phyloP scores from a whole-genome alignment of 2,113 vertebrate species.

The Pterocles gutturalis region DNA sequence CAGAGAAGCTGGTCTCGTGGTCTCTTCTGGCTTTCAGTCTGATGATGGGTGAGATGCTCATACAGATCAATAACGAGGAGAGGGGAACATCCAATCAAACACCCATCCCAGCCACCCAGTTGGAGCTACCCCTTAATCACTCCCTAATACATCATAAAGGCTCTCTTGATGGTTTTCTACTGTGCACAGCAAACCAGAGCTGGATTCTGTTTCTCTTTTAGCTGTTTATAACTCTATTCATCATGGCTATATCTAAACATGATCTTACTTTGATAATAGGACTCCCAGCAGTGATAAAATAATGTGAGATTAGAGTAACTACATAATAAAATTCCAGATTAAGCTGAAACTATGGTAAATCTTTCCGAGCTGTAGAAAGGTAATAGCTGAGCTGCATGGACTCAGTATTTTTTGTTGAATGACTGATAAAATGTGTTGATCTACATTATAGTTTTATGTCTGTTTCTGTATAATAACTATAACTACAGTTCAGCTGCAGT shows the following conservation, averaged over 20 bases:
- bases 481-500: background rate
- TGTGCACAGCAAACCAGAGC: background rate
- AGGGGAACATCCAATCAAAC: background rate
- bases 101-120: background rate
- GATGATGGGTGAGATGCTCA: background rate
- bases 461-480: background rate
- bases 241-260: background rate
- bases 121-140: background rate
- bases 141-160: background rate
- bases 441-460: slow-evolving; percentile 9
- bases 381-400: background rate
- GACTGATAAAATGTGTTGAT: slow-evolving; percentile 32
- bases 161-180: background rate
- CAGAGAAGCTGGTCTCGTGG: background rate
- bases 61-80: background rate
- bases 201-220: background rate
- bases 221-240: background rate
- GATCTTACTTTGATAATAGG: slow-evolving; percentile 25
- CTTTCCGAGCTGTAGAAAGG: background rate
- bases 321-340: slow-evolving; percentile 42
- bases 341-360: slow-evolving; percentile 25
- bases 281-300: slow-evolving; percentile 43
- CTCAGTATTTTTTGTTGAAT: background rate
- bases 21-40: background rate
- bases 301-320: slow-evolving; percentile 57